phyloP scores from a whole-genome alignment of 1,140 invertebrate species.

The Drosophila paulistorum region DNA sequence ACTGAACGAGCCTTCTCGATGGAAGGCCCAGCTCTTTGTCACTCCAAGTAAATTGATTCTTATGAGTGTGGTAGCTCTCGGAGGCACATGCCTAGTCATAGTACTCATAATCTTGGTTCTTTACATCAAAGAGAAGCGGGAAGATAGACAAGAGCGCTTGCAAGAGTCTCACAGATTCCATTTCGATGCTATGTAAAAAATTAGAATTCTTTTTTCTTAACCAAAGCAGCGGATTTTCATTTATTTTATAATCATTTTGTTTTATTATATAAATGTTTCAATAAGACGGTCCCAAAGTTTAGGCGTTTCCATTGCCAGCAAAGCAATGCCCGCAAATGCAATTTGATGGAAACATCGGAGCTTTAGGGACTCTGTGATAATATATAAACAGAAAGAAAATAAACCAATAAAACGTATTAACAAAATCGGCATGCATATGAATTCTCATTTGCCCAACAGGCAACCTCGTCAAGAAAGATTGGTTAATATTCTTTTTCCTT shows the following conservation, averaged over 20 bases:
- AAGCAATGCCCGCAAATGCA: too few relatives aligned
- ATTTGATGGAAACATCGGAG: background rate
- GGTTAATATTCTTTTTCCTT: background rate
- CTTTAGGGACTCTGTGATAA: conserved; percentile 44
- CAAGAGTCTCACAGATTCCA: conserved; percentile 95
- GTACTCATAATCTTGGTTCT: conserved; percentile 92
- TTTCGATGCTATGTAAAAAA: conserved; percentile 88
- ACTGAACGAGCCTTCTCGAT: conserved; percentile 89
- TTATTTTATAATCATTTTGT: conserved; percentile 19
- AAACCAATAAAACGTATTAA: conserved; percentile 26
- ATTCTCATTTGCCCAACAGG: too few relatives aligned
- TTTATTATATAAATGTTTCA: conserved; percentile 9
- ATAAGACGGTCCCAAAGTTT: background rate
- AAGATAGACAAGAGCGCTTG: conserved; percentile 95
- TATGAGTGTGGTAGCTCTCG: conserved; percentile 94
- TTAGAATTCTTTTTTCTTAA: conserved; percentile 27
- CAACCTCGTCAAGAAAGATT: too few relatives aligned
- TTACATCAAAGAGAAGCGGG: conserved; percentile 96
- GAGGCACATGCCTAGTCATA: conserved; percentile 94
- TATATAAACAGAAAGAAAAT: conserved; percentile 26
- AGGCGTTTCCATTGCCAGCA: background rate
- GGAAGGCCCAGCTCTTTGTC: conserved; percentile 97
- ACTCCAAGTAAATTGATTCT: conserved; percentile 97
- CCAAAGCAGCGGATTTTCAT: conserved; percentile 37
- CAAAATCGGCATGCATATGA: background rate